These are phyloP conservation scores for Jaculus jaculus DNA, from an alignment of 2,113 vertebrate species.

Conservation along the genomic window DNA sequence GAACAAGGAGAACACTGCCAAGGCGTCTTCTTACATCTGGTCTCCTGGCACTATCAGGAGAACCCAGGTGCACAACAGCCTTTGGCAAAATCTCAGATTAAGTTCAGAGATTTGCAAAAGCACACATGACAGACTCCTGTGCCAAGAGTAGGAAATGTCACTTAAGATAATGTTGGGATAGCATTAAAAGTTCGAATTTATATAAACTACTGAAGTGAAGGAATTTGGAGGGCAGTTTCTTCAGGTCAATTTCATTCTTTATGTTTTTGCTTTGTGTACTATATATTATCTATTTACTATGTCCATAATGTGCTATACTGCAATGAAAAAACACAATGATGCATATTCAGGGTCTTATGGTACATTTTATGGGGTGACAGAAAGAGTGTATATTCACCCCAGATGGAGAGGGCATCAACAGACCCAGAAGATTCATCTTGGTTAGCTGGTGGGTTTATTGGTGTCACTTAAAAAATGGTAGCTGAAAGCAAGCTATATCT, in stretches of 20 bases:
- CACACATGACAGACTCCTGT: background rate
- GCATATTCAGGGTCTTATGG: background rate
- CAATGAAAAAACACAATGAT: background rate
- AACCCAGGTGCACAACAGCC: conserved; percentile 13
- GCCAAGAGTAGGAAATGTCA: background rate
- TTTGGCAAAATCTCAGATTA: conserved; percentile 37
- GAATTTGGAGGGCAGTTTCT: background rate
- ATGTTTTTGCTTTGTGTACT: background rate
- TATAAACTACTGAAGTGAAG: background rate
- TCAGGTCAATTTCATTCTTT: background rate
- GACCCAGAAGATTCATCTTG: background rate
- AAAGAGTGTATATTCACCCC: background rate
- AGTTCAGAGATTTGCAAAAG: background rate
- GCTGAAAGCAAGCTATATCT: no score
- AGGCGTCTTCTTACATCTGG: background rate
- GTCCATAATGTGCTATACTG: background rate
- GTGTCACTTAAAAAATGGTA: no score
- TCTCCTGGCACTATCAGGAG: background rate
- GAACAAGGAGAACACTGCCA: background rate
- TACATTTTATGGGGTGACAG: background rate
- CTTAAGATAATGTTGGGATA: background rate
- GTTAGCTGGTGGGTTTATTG: background rate
- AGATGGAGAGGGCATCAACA: background rate
- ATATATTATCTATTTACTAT: background rate
- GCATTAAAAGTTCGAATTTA: background rate